Conservation (phyloP, 2,888 invertebrate species). For the Lasioglossum calceatum region DNA sequence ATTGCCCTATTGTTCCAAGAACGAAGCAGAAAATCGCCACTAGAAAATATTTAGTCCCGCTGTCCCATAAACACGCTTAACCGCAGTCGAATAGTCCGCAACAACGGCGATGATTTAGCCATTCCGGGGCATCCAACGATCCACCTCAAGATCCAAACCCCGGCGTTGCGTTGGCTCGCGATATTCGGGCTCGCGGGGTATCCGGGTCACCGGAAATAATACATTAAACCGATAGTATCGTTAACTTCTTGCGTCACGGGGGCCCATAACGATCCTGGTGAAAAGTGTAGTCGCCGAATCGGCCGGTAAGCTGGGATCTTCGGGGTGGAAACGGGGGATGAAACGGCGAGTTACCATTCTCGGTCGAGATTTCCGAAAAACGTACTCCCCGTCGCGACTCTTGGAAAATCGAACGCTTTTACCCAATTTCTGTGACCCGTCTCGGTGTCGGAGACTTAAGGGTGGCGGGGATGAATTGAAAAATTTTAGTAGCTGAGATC, state of each 20-base stretch:
- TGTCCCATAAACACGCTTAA: conserved; percentile 1
- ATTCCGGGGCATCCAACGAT: background rate
- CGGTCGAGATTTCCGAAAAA: no score
- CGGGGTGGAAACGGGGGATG: background rate
- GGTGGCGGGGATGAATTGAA: background rate
- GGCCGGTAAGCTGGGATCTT: no score
- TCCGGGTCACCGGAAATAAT: conserved; percentile 52
- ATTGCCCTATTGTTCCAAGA: background rate
- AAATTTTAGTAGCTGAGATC: background rate
- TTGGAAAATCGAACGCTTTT: conserved; percentile 20
- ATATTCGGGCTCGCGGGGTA: background rate
- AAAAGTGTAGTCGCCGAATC: conserved; percentile 5
- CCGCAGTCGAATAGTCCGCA: conserved; percentile 1
- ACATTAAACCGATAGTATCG: conserved; percentile 55
- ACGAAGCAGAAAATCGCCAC: background rate
- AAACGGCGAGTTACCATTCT: background rate
- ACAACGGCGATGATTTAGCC: conserved; percentile 13
- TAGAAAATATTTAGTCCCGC: background rate
- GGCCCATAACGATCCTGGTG: conserved; percentile 1
- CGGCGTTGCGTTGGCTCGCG: conserved; percentile 16
- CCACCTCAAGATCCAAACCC: background rate
- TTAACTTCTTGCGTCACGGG: conserved; percentile 42
- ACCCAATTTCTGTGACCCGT: conserved; percentile 2
- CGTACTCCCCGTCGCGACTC: no score
- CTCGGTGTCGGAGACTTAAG: background rate